A percentile compares a stretch with the other conserved stretches of the same genome.
Evolutionary conservation across 2,888 invertebrate species (phyloP).

Genomic region (Apotomis betuletana): DNA sequence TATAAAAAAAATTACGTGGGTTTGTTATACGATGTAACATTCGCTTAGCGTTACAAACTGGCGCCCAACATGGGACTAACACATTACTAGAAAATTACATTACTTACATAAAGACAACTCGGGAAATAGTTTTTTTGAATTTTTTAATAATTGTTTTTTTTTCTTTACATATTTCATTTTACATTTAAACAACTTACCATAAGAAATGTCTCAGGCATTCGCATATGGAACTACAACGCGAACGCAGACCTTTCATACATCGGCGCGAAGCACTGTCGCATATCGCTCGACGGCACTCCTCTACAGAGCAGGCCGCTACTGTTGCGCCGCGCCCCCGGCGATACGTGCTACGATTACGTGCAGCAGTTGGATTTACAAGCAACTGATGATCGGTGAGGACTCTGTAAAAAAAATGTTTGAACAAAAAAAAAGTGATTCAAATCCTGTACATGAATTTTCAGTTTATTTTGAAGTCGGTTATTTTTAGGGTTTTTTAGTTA

Average conservation of each 20-base stretch:
- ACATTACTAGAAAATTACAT: background rate
- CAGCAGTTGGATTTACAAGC: slow-evolving; percentile 84
- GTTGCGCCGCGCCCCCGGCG: slow-evolving; percentile 89
- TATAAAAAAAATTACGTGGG: too few relatives aligned
- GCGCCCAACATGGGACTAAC: background rate
- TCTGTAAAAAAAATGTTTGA: background rate
- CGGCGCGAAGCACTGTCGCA: slow-evolving; percentile 81
- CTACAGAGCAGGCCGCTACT: slow-evolving; percentile 65
- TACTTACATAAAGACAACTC: too few relatives aligned
- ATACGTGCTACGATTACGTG: slow-evolving; percentile 89
- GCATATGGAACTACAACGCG: slow-evolving; percentile 93
- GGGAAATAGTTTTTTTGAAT: too few relatives aligned
- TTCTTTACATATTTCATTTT: too few relatives aligned
- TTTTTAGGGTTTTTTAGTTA: too few relatives aligned
- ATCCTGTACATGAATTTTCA: too few relatives aligned
- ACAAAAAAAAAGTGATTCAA: too few relatives aligned
- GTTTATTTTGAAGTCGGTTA: too few relatives aligned
- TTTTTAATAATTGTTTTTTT: too few relatives aligned
- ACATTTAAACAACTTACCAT: too few relatives aligned
- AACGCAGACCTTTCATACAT: slow-evolving; percentile 86
- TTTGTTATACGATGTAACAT: too few relatives aligned
- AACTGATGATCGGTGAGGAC: slow-evolving; percentile 63
- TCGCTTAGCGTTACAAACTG: background rate
- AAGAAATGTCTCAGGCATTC: slow-evolving; percentile 77
- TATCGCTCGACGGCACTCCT: slow-evolving; percentile 70